phyloP scores from a whole-genome alignment of 1,140 invertebrate genomes.

The Sitophilus oryzae region DNA sequence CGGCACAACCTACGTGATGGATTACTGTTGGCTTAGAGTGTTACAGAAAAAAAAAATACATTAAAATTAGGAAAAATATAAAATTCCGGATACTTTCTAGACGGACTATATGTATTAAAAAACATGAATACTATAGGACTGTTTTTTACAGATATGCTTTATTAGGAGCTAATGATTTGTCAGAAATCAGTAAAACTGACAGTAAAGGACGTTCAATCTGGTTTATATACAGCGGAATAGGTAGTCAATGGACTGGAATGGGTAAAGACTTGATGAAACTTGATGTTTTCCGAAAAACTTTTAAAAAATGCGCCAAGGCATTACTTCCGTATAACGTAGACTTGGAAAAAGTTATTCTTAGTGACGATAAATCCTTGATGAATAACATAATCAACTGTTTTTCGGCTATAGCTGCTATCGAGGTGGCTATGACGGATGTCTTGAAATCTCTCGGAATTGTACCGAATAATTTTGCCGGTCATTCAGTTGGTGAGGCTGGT shows the following conservation, averaged over 20 bases:
- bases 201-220: slow-evolving; percentile 71
- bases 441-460: slow-evolving; percentile 65
- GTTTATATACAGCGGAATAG: slow-evolving; percentile 94
- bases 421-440: slow-evolving; percentile 83
- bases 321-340: slow-evolving; percentile 71
- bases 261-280: slow-evolving; percentile 74
- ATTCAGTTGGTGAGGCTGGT: slow-evolving; percentile 80
- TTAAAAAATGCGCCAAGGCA: slow-evolving; percentile 65
- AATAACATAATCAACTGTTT: slow-evolving; percentile 81
- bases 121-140: too few species aligned
- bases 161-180: slow-evolving; percentile 10
- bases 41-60: too few species aligned
- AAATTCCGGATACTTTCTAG: too few species aligned
- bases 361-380: slow-evolving; percentile 64
- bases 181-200: slow-evolving; percentile 26
- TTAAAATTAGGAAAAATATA: too few species aligned
- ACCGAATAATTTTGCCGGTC: slow-evolving; percentile 88
- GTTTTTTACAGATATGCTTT: slow-evolving; percentile 15
- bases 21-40: too few species aligned
- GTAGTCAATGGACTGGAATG: slow-evolving; percentile 92
- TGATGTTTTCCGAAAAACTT: slow-evolving; percentile 67
- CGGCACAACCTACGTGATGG: too few species aligned
- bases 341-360: slow-evolving; percentile 69
- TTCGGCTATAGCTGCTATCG: slow-evolving; percentile 85
- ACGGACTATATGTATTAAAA: too few species aligned